Evolutionary conservation across 1,140 invertebrate genomes (phyloP), one percentile per base, ranked within the genome.

Genomic region (Magallana angulata): DNA sequence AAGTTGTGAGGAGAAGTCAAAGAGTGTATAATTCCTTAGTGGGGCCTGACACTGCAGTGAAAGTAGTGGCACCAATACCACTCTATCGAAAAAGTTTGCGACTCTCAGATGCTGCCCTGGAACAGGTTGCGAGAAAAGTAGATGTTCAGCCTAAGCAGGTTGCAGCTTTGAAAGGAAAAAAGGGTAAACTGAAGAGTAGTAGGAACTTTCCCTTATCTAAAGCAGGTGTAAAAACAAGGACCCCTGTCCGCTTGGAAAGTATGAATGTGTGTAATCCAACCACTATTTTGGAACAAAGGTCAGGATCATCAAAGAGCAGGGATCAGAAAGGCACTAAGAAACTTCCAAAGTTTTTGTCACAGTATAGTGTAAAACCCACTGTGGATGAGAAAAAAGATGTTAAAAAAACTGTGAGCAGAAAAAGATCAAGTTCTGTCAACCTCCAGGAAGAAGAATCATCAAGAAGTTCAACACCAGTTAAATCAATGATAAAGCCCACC

Each of bases 1-100:
- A 76, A 30, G 68, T 76, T 3, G 68, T 76, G 18, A 76, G 68
- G 36, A 76, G 68, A 76, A 76, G 68, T 30, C 68, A 76, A 24
- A 76, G 68, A 30, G 68, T 76, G 24, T 76, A 76, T 30, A 76
- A 76, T 76, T 76, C 68, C 36, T 76, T 76, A 76, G 68, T 76
- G 24, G 68, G 68, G 8, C 68, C 68, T 30, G 24, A 30, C 7
- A 30, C 24, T 76, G 68, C 68, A 9, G 68, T 76, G 24, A 76
- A 76, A 30, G 68, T 76, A 30, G 68, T 76, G 68, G 68, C 68
- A 30, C 68, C 68, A 30, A 18, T 76, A 30, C 68, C 68, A 11
- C 68, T 76, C 6, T 76, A 76, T 36, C 18, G 24, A 30, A 76
- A 30, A 76, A 76, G 68, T 36, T 8, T 24, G 12, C 68, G 18